These are phyloP conservation scores for Bombus superbus DNA, from an alignment of 1,140 invertebrate species.

Conservation along the genomic window DNA sequence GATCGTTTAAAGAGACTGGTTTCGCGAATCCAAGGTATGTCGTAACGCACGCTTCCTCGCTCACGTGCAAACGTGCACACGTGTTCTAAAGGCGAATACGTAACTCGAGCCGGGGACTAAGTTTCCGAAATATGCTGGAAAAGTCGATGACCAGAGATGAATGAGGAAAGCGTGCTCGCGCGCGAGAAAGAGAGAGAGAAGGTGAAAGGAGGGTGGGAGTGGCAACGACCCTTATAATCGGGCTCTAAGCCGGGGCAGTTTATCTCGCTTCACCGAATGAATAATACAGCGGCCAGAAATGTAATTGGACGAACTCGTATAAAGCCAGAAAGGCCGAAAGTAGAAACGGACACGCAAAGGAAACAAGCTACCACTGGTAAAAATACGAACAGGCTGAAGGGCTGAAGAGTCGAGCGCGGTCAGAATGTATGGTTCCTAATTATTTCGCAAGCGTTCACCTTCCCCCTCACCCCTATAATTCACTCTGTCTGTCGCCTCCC, in stretches of 20 bases:
- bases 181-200: neutral
- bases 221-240: constrained; percentile 40
- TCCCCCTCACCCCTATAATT: neutral
- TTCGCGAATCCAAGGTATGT: neutral
- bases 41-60: neutral
- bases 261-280: constrained; percentile 46
- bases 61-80: neutral
- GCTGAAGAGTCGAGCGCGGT: constrained; percentile 13
- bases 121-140: neutral
- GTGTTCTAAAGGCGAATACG: neutral
- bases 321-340: constrained; percentile 37
- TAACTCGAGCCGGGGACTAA: neutral
- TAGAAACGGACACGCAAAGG: constrained; percentile 44
- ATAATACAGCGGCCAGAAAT: constrained; percentile 51
- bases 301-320: constrained; percentile 46
- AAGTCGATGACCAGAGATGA: neutral
- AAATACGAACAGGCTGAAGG: constrained; percentile 20
- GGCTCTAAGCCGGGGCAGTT: constrained; percentile 29
- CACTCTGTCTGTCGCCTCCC: too few species aligned
- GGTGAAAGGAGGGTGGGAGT: neutral
- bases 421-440: constrained; percentile 46
- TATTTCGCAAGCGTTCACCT: constrained; percentile 24
- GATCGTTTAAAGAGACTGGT: neutral
- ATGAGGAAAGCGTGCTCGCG: neutral
- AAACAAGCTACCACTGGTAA: constrained; percentile 34